Conservation (phyloP, 2,113 vertebrate genomes). For the Centrocercus urophasianus region DNA sequence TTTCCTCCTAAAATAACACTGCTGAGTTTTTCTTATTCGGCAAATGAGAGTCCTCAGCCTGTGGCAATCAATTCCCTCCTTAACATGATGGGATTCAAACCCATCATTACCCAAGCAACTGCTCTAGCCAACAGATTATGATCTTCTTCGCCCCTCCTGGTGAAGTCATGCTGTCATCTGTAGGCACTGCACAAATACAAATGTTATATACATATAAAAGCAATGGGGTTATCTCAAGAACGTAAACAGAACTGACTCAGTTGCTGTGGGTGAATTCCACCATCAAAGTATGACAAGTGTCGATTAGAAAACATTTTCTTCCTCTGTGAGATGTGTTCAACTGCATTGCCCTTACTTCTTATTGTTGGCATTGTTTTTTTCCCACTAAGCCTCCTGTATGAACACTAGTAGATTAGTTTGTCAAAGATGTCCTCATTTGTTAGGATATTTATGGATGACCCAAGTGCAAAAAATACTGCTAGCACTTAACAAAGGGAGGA, state of each 20-base stretch:
- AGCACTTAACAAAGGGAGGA: not conserved
- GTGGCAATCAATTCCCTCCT: not conserved
- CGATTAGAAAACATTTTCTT: not conserved
- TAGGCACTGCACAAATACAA: not conserved
- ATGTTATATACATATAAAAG: not conserved
- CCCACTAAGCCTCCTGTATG: not conserved
- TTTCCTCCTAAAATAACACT: not conserved
- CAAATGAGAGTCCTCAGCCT: not conserved
- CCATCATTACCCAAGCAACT: not conserved
- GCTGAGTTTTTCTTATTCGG: not conserved
- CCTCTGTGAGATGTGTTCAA: not conserved
- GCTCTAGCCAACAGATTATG: not conserved
- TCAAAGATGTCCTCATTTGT: not conserved
- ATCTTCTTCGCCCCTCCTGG: not conserved
- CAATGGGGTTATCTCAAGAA: not conserved
- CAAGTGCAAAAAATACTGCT: not conserved
- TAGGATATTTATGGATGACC: not conserved
- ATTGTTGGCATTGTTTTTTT: not conserved
- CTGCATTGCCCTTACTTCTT: not conserved
- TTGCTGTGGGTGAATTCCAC: not conserved
- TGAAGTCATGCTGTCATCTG: not conserved
- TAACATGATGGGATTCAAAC: not conserved
- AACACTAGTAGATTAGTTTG: not conserved
- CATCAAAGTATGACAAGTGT: not conserved
- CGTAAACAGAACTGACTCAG: not conserved